Conservation (phyloP, 30 jellyfish, hydroid and myxozoan genomes). For the Catostylus mosaicus region DNA sequence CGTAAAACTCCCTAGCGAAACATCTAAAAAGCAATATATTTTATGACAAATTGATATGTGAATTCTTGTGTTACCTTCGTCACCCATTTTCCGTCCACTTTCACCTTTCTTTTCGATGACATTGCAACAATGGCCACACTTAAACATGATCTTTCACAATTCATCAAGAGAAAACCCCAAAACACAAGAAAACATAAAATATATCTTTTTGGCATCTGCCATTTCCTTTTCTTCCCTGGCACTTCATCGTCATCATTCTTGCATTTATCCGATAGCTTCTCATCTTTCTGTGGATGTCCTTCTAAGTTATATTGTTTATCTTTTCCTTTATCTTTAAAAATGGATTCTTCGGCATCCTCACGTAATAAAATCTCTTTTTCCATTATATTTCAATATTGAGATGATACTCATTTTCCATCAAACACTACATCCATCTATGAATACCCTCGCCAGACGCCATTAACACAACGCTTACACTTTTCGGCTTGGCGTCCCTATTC, state of each 20-base stretch:
- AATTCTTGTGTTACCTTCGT: slow-evolving; percentile 71
- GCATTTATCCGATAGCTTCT: background rate
- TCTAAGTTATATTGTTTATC: background rate
- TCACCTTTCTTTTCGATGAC: slow-evolving; percentile 79
- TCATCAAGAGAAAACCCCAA: slow-evolving; percentile 86
- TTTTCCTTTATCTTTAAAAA: slow-evolving; percentile 9
- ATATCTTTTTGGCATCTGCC: slow-evolving; percentile 85
- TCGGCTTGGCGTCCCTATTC: slow-evolving; percentile 40
- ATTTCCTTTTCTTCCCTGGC: background rate
- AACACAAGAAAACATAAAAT: slow-evolving; percentile 78
- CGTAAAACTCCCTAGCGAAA: no score
- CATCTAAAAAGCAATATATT: no score
- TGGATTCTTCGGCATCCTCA: slow-evolving; percentile 8
- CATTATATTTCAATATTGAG: slow-evolving; percentile 4
- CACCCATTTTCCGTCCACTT: slow-evolving; percentile 81
- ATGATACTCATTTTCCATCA: slow-evolving; percentile 13
- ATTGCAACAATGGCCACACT: slow-evolving; percentile 98
- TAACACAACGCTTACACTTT: background rate
- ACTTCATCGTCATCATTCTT: slow-evolving; percentile 2
- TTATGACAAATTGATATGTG: background rate
- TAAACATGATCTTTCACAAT: slow-evolving; percentile 97
- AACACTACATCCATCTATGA: background rate
- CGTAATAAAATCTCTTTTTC: slow-evolving; percentile 43
- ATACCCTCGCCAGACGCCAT: background rate
- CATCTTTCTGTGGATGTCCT: background rate